Percentiles rank a stretch among this genome's conserved stretches.
Evolutionary conservation across 2,888 invertebrate species (phyloP).

Genomic region (Rhyacophila evoluta): DNA sequence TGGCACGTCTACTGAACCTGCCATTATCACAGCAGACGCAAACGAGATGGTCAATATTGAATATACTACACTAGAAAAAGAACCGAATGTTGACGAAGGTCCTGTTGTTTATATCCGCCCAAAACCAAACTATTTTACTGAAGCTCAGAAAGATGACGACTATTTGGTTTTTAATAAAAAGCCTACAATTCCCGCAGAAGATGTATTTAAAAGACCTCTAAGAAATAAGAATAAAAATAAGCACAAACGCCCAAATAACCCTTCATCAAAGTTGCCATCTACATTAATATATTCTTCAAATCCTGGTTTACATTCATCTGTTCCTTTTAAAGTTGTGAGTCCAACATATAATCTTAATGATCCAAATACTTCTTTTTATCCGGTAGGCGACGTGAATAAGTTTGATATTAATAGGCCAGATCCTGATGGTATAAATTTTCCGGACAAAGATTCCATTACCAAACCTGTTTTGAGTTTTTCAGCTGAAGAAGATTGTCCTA

Average conservation of each 20-base stretch:
- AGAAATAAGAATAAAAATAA: slow-evolving; percentile 26
- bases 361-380: not conserved
- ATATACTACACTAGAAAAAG: not conserved
- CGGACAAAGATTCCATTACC: slow-evolving; percentile 5
- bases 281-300: slow-evolving; percentile 11
- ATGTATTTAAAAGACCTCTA: slow-evolving; percentile 38
- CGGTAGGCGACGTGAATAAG: not conserved
- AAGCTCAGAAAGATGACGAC: not conserved
- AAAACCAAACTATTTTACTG: slow-evolving; percentile 31
- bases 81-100: slow-evolving; percentile 37
- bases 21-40: not conserved
- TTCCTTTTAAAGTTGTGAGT: slow-evolving; percentile 29
- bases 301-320: slow-evolving; percentile 27
- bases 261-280: not conserved
- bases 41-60: not conserved
- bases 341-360: slow-evolving; percentile 21
- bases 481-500: slow-evolving; percentile 67
- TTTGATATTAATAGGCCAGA: slow-evolving; percentile 33
- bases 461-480: slow-evolving; percentile 20
- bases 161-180: not conserved
- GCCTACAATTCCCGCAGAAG: slow-evolving; percentile 25
- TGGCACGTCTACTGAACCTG: not conserved
- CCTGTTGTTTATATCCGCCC: slow-evolving; percentile 50
- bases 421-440: not conserved
- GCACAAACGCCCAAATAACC: not conserved